phyloP scores from a whole-genome alignment of 2,888 invertebrate genomes.

The Notodonta ziczac region DNA sequence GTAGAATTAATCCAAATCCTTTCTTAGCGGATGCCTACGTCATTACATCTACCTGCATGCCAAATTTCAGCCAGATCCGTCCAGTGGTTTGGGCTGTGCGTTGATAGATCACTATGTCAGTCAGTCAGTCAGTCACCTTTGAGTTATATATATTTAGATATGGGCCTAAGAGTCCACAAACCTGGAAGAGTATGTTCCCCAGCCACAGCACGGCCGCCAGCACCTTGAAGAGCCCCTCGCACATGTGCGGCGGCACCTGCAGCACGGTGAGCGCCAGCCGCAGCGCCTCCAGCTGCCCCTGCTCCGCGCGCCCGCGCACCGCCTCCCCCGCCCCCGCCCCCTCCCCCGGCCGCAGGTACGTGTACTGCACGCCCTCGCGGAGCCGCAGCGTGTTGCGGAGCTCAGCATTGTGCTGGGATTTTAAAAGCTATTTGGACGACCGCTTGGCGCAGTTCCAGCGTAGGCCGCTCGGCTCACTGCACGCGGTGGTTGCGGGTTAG shows the following conservation, averaged over 20 bases:
- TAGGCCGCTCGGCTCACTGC: too few relatives aligned
- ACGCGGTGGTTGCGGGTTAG: too few relatives aligned
- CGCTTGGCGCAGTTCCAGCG: too few relatives aligned
- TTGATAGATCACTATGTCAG: too few relatives aligned
- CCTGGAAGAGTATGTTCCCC: conserved; percentile 93
- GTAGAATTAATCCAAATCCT: too few relatives aligned
- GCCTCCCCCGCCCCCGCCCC: conserved; percentile 89
- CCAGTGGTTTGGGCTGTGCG: too few relatives aligned
- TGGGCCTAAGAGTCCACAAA: conserved; percentile 34
- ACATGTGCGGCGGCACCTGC: conserved; percentile 93
- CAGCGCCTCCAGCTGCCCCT: conserved; percentile 90
- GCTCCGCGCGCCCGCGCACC: conserved; percentile 64
- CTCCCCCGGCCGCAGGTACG: conserved; percentile 93
- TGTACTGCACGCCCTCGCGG: conserved; percentile 90
- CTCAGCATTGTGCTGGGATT: conserved; percentile 88
- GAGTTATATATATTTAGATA: too few relatives aligned
- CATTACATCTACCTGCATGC: too few relatives aligned
- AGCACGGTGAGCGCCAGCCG: conserved; percentile 94
- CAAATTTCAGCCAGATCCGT: too few relatives aligned
- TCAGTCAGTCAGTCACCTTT: too few relatives aligned
- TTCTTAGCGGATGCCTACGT: too few relatives aligned
- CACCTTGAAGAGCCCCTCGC: conserved; percentile 95
- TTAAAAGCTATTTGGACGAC: too few relatives aligned
- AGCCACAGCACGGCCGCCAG: conserved; percentile 95
- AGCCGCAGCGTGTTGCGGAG: conserved; percentile 90